Conservation (phyloP, 2,888 invertebrate species). For the Cosmia trapezina region DNA sequence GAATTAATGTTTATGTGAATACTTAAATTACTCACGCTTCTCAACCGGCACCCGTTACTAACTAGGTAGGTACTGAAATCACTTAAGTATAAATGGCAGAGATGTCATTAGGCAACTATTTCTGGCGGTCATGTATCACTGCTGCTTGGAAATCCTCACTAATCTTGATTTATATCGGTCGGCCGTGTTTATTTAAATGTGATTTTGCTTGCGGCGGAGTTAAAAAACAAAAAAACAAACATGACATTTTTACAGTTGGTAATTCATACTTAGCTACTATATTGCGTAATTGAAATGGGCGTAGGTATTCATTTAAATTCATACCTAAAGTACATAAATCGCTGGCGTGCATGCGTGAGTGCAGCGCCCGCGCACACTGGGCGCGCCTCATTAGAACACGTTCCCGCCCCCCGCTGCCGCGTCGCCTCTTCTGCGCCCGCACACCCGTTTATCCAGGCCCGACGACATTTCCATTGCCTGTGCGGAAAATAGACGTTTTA, state of each 20-base stretch:
- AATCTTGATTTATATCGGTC: constrained; percentile 76
- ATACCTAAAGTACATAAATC: constrained; percentile 81
- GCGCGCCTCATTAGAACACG: constrained; percentile 84
- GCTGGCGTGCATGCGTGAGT: constrained; percentile 78
- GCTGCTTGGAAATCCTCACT: constrained; percentile 74
- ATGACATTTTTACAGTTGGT: constrained; percentile 32
- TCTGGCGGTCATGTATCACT: constrained; percentile 69
- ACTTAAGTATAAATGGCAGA: constrained; percentile 61
- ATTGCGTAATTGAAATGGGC: constrained; percentile 79
- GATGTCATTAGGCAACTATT: constrained; percentile 71
- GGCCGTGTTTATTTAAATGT: constrained; percentile 69
- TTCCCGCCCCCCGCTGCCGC: constrained; percentile 69
- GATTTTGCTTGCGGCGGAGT: constrained; percentile 57
- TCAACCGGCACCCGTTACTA: constrained; percentile 51
- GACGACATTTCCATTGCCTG: constrained; percentile 86
- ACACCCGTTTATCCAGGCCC: constrained; percentile 84
- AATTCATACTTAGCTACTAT: constrained; percentile 63
- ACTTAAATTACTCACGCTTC: constrained; percentile 64
- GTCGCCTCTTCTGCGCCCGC: constrained; percentile 72
- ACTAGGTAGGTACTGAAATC: constrained; percentile 50
- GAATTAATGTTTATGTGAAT: constrained; percentile 74
- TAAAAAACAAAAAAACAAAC: constrained; percentile 63
- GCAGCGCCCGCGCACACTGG: constrained; percentile 81
- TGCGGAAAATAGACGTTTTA: constrained; percentile 87
- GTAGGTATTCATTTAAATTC: constrained; percentile 81